Evolutionary conservation across 2,888 invertebrate genomes (phyloP).

Genomic region (Anorthoa munda): DNA sequence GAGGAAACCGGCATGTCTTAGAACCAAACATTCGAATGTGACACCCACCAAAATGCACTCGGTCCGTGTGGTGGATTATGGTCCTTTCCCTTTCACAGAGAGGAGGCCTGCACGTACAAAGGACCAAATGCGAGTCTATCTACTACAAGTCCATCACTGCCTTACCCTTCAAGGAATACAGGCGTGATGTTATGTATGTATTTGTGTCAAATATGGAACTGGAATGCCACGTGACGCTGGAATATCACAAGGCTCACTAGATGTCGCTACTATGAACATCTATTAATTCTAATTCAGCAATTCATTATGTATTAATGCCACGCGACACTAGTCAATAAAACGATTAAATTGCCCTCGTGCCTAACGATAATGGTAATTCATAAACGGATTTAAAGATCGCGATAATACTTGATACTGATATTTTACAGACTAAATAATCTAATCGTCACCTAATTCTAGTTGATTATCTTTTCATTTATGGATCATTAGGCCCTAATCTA

Average conservation of each 20-base stretch:
- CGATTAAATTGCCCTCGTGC: conserved; percentile 13
- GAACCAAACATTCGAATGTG: too few species aligned
- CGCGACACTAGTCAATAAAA: conserved; percentile 4
- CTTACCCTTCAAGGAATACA: too few species aligned
- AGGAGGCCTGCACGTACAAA: too few species aligned
- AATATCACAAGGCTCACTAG: conserved; percentile 47
- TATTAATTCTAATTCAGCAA: background rate
- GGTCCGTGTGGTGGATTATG: too few species aligned
- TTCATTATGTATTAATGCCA: conserved; percentile 13
- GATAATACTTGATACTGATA: conserved; percentile 38
- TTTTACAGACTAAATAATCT: conserved; percentile 39
- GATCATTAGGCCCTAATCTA: conserved; percentile 38
- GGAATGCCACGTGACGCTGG: too few species aligned
- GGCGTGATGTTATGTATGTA: too few species aligned
- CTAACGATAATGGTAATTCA: conserved; percentile 23
- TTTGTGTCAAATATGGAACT: too few species aligned
- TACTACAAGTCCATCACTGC: too few species aligned
- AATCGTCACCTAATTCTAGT: conserved; percentile 4
- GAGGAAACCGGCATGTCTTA: too few species aligned
- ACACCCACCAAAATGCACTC: too few species aligned
- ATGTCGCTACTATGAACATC: conserved; percentile 64
- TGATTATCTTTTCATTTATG: conserved; percentile 19
- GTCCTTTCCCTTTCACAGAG: too few species aligned
- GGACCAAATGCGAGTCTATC: too few species aligned
- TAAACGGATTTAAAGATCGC: conserved; percentile 32